Percentiles rank a stretch among this genome's conserved stretches.
Conservation (phyloP, 2,888 invertebrate species). For the Chironomus riparius region DNA sequence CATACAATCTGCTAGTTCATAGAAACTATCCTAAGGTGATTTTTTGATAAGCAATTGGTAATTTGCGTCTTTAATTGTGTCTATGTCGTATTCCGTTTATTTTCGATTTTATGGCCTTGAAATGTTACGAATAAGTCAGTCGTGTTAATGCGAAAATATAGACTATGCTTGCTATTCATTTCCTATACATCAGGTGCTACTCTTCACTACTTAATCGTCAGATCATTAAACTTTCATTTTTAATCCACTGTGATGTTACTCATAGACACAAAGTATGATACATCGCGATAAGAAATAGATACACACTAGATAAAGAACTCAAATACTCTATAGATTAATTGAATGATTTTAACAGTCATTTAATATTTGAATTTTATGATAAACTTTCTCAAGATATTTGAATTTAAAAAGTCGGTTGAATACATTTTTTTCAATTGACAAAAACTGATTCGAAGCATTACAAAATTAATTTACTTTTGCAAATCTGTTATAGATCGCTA, state of each 20-base stretch:
- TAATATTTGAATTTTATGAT: no score
- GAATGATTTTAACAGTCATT: no score
- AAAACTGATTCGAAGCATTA: no score
- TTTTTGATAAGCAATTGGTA: neutral
- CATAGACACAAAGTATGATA: no score
- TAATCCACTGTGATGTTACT: neutral
- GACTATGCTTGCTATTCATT: neutral
- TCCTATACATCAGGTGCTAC: neutral
- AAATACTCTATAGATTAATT: no score
- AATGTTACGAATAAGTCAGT: neutral
- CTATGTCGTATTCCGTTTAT: neutral
- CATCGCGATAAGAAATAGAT: no score
- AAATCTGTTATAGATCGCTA: slow-evolving; percentile 56
- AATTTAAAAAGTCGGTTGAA: no score
- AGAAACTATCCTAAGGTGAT: neutral
- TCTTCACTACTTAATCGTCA: neutral
- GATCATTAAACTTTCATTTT: neutral
- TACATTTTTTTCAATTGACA: no score
- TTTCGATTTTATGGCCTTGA: neutral
- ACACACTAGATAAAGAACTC: no score
- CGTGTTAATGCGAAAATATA: neutral
- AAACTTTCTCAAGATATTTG: no score
- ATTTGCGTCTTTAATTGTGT: neutral
- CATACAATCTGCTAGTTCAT: no score
- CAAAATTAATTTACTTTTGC: no score